Percentiles rank a stretch among this genome's conserved stretches.
Conservation (phyloP, 2,888 invertebrate genomes). For the Drosophila silvestris region DNA sequence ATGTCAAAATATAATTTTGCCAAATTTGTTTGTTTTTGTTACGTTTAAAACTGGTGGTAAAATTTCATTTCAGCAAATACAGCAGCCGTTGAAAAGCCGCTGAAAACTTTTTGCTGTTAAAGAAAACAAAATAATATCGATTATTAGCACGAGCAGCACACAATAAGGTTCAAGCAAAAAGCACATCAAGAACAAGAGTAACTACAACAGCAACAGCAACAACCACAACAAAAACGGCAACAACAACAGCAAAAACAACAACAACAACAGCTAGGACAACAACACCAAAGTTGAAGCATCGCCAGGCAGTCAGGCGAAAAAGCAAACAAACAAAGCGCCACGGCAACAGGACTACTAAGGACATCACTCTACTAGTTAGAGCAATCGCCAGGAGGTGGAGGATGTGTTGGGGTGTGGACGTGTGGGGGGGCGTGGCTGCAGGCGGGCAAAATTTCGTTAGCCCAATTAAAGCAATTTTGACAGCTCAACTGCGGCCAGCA, state of each 20-base stretch:
- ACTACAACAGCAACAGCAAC: constrained; percentile 17
- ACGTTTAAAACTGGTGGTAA: not conserved
- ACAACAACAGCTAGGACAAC: not conserved
- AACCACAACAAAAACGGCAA: not conserved
- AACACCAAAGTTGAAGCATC: constrained; percentile 11
- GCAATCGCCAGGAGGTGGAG: not conserved
- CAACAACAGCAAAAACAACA: constrained; percentile 1
- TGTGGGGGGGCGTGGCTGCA: constrained; percentile 13
- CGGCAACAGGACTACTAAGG: constrained; percentile 29
- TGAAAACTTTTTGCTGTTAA: constrained; percentile 69
- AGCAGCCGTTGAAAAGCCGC: constrained; percentile 49
- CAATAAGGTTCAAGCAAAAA: constrained; percentile 33
- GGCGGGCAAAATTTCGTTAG: constrained; percentile 58
- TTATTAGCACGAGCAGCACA: constrained; percentile 66
- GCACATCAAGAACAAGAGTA: constrained; percentile 52
- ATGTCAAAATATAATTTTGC: not conserved
- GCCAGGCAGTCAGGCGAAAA: constrained; percentile 47
- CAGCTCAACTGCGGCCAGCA: constrained; percentile 58
- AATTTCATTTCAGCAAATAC: constrained; percentile 9
- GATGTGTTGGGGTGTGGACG: not conserved
- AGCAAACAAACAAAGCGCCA: constrained; percentile 64
- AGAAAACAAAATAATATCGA: constrained; percentile 79
- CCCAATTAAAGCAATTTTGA: constrained; percentile 77
- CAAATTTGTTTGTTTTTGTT: constrained; percentile 4
- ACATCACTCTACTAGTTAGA: not conserved